Evolutionary conservation across 30 jellyfish, hydroid and myxozoan species (phyloP).

Genomic region (Haliclystus octoradiatus): DNA sequence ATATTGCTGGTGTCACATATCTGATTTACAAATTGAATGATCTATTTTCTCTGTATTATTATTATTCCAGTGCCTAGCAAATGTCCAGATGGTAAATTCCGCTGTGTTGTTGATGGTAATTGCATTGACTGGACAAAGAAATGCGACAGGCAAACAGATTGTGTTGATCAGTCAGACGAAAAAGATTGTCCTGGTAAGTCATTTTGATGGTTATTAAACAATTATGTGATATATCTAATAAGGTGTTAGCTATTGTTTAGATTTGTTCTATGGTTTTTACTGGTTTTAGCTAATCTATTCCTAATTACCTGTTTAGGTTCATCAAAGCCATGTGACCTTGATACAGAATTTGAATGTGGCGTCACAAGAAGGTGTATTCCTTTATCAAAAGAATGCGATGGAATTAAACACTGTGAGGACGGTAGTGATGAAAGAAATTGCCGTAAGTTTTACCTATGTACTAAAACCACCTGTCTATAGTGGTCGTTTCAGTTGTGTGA

Average conservation of each 20-base stretch:
- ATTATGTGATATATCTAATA: neutral
- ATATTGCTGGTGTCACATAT: neutral
- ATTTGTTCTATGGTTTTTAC: neutral
- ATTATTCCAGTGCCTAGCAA: neutral
- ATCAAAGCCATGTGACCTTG: neutral
- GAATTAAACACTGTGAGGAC: slow-evolving; percentile 59
- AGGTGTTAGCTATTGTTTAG: neutral
- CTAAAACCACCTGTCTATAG: too few species aligned
- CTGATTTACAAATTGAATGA: neutral
- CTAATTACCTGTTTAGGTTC: neutral
- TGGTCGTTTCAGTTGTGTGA: too few species aligned
- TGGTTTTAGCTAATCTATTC: neutral
- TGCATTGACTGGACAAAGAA: slow-evolving; percentile 41
- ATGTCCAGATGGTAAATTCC: slow-evolving; percentile 3
- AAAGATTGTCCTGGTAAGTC: slow-evolving; percentile 31
- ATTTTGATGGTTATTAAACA: neutral
- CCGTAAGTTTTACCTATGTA: slow-evolving; percentile 7
- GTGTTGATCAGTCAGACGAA: slow-evolving; percentile 78
- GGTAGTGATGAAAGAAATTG: slow-evolving; percentile 76
- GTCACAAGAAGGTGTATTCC: slow-evolving; percentile 50
- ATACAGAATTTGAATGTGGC: slow-evolving; percentile 27
- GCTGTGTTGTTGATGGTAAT: slow-evolving; percentile 30
- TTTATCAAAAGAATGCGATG: slow-evolving; percentile 43
- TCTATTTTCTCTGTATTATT: neutral
- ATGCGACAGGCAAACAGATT: slow-evolving; percentile 46